A percentile compares a stretch with the other conserved stretches of the same genome.
Evolutionary conservation across 2,888 invertebrate species (phyloP).

Genomic region (Meteorus colon): DNA sequence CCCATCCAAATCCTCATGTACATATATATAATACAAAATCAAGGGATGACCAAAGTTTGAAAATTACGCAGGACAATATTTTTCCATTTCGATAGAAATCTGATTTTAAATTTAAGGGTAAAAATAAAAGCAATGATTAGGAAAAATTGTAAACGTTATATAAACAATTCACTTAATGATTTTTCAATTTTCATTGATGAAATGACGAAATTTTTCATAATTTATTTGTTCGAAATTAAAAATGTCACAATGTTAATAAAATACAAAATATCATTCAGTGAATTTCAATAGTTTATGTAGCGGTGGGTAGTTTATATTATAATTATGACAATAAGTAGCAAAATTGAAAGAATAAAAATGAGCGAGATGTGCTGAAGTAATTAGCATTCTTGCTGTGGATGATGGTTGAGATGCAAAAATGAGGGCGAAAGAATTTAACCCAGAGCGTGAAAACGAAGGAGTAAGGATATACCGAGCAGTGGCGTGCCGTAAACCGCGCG

Average conservation of each 20-base stretch:
- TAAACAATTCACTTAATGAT: background rate
- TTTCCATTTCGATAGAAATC: slow-evolving; percentile 37
- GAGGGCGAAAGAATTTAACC: slow-evolving; percentile 45
- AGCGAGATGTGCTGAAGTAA: slow-evolving; percentile 59
- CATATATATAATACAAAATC: background rate
- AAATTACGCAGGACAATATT: slow-evolving; percentile 44
- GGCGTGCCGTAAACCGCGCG: slow-evolving; percentile 66
- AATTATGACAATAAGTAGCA: slow-evolving; percentile 23
- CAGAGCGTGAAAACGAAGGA: slow-evolving; percentile 21
- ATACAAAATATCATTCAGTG: slow-evolving; percentile 1
- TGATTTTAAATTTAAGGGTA: background rate
- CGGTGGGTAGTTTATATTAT: slow-evolving; percentile 18
- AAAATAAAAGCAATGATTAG: background rate
- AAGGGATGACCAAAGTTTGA: slow-evolving; percentile 49
- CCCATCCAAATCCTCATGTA: background rate
- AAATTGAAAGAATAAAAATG: slow-evolving; percentile 34
- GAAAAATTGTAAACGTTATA: background rate
- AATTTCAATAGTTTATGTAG: slow-evolving; percentile 29
- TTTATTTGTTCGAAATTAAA: slow-evolving; percentile 20
- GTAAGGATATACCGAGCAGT: slow-evolving; percentile 42
- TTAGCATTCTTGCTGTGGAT: slow-evolving; percentile 64
- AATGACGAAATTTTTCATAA: slow-evolving; percentile 12
- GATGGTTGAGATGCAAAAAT: slow-evolving; percentile 39
- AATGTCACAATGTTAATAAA: slow-evolving; percentile 27
- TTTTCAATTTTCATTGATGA: background rate